These are phyloP conservation scores for Siniperca knerii DNA, from an alignment of 2,113 vertebrate genomes.

Conservation along the genomic window DNA sequence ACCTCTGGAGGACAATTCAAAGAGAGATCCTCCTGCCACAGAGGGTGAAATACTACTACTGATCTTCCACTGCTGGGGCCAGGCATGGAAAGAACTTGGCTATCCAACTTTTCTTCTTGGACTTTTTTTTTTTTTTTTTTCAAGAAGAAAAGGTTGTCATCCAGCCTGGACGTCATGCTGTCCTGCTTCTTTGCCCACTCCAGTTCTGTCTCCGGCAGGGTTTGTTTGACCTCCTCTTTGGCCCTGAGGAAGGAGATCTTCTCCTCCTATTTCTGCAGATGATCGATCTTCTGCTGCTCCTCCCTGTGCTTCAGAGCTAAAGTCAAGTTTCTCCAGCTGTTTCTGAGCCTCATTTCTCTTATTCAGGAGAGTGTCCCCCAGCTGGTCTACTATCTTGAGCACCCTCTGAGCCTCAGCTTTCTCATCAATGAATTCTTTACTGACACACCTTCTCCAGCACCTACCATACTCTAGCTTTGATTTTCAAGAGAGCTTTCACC, in stretches of 20 bases:
- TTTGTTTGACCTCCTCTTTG: slow-evolving; percentile 26
- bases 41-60: background rate
- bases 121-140: slow-evolving; percentile 2
- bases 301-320: slow-evolving; percentile 9
- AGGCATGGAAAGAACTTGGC: slow-evolving; percentile 5
- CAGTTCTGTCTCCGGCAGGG: slow-evolving; percentile 9
- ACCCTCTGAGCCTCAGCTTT: slow-evolving; percentile 24
- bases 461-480: slow-evolving; percentile 16
- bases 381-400: slow-evolving; percentile 18
- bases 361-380: slow-evolving; percentile 20
- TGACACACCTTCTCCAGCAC: slow-evolving; percentile 34
- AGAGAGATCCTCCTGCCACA: background rate
- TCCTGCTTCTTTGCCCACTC: slow-evolving; percentile 2
- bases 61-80: slow-evolving; percentile 6
- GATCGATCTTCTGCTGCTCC: slow-evolving; percentile 40
- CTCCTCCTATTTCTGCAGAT: slow-evolving; percentile 18
- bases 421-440: slow-evolving; percentile 31
- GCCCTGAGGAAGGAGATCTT: slow-evolving; percentile 19
- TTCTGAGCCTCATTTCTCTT: slow-evolving; percentile 25
- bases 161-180: background rate
- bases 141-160: background rate
- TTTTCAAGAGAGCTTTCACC: slow-evolving; percentile 27
- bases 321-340: slow-evolving; percentile 45
- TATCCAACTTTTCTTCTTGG: slow-evolving; percentile 17
- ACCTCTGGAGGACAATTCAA: background rate